These are phyloP conservation scores for Marisa cornuarietis DNA, from an alignment of 1,140 invertebrate genomes.

Conservation along the genomic window DNA sequence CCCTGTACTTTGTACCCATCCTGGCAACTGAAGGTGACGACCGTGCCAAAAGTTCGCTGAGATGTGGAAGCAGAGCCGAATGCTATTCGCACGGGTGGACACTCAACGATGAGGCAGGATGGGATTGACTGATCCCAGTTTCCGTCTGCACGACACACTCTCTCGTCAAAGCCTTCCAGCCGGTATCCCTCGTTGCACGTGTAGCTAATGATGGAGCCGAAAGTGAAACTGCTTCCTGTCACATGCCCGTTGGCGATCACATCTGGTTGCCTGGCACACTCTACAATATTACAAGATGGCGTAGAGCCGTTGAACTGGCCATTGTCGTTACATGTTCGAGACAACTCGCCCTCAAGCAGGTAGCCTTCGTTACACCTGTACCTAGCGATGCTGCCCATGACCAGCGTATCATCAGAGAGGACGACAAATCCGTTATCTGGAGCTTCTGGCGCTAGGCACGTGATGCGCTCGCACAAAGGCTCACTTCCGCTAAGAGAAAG, in stretches of 20 bases:
- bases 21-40: slow-evolving; percentile 66
- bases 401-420: background rate
- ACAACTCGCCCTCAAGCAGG: slow-evolving; percentile 49
- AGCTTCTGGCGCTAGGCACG: slow-evolving; percentile 40
- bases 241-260: slow-evolving; percentile 55
- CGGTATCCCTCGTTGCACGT: slow-evolving; percentile 50
- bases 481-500: slow-evolving; percentile 84
- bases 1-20: slow-evolving; percentile 66
- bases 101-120: slow-evolving; percentile 47
- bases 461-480: slow-evolving; percentile 75
- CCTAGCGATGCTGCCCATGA: slow-evolving; percentile 68
- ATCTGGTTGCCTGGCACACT: slow-evolving; percentile 42
- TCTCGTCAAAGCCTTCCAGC: slow-evolving; percentile 44
- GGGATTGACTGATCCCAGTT: slow-evolving; percentile 77
- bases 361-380: slow-evolving; percentile 66
- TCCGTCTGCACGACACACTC: slow-evolving; percentile 82
- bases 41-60: slow-evolving; percentile 40
- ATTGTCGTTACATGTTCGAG: slow-evolving; percentile 53
- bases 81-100: slow-evolving; percentile 34
- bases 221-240: slow-evolving; percentile 45
- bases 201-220: slow-evolving; percentile 43
- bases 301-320: slow-evolving; percentile 49
- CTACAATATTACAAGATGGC: slow-evolving; percentile 41
- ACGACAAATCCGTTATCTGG: slow-evolving; percentile 39
- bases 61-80: slow-evolving; percentile 45